Evolutionary conservation across 2,888 invertebrate genomes (phyloP).

Genomic region (Nectonema munidae): DNA sequence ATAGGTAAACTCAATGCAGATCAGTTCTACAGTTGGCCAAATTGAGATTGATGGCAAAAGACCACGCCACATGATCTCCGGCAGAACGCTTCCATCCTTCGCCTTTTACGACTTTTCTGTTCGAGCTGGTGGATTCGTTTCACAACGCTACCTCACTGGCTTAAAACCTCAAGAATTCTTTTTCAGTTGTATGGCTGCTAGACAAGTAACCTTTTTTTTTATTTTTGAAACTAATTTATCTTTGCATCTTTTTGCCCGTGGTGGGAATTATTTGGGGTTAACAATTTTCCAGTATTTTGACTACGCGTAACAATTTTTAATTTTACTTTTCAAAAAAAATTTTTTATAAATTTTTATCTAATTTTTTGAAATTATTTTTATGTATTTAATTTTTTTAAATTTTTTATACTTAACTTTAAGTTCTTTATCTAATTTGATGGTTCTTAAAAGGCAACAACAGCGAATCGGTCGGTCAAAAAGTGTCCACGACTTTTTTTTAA

Average conservation of each 20-base stretch:
- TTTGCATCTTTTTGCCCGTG: constrained; percentile 9
- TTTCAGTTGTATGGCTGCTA: constrained; percentile 97
- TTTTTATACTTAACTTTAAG: no score
- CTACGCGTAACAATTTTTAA: neutral
- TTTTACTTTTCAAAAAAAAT: neutral
- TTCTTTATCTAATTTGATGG: no score
- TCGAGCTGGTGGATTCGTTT: constrained; percentile 73
- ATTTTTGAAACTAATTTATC: neutral
- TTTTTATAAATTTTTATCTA: neutral
- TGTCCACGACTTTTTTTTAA: no score
- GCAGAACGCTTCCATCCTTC: constrained; percentile 58
- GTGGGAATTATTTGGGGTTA: constrained; percentile 11
- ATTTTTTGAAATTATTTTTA: constrained; percentile 1
- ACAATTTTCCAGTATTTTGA: neutral
- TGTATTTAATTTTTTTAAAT: neutral
- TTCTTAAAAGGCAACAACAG: no score
- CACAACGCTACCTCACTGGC: constrained; percentile 85
- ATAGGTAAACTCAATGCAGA: constrained; percentile 66
- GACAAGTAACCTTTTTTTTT: constrained; percentile 36
- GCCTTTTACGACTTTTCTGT: constrained; percentile 51
- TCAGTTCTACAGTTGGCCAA: constrained; percentile 79
- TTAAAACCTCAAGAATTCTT: constrained; percentile 88
- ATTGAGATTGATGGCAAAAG: constrained; percentile 90
- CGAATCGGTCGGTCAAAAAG: no score
- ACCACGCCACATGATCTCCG: constrained; percentile 70